Conservation (phyloP, 2,888 invertebrate genomes). For the Hecatera dysodea region DNA sequence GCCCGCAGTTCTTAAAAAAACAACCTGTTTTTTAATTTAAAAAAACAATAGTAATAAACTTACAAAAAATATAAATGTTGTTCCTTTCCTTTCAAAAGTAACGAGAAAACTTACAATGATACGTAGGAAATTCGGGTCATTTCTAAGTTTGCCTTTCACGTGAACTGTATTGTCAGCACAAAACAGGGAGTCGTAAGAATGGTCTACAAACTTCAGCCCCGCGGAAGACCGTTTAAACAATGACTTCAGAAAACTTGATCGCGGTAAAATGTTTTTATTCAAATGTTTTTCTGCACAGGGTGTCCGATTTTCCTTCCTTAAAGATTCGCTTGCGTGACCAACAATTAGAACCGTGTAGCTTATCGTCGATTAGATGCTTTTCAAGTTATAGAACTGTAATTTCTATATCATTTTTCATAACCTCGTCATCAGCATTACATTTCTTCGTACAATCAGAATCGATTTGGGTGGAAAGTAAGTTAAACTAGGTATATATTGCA, state of each 20-base stretch:
- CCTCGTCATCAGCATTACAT: neutral
- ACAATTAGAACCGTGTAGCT: neutral
- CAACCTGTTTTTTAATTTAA: neutral
- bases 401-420: neutral
- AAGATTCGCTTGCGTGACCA: neutral
- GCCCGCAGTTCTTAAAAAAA: neutral
- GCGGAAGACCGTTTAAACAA: slow-evolving; percentile 37
- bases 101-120: neutral
- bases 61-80: neutral
- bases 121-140: neutral
- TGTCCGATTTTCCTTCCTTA: slow-evolving; percentile 2
- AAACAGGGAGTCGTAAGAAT: neutral
- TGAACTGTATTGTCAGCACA: neutral
- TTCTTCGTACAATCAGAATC: neutral
- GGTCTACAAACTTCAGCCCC: slow-evolving; percentile 12
- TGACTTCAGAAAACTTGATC: slow-evolving; percentile 13
- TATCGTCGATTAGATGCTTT: neutral
- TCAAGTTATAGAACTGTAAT: neutral
- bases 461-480: neutral
- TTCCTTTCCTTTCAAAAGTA: neutral
- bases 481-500: neutral
- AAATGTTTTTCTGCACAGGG: slow-evolving; percentile 12
- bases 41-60: neutral
- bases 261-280: slow-evolving; percentile 9
- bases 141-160: slow-evolving; percentile 14